Conservation (phyloP, 1,140 invertebrate species). For the Tetragnatha versicolor region DNA sequence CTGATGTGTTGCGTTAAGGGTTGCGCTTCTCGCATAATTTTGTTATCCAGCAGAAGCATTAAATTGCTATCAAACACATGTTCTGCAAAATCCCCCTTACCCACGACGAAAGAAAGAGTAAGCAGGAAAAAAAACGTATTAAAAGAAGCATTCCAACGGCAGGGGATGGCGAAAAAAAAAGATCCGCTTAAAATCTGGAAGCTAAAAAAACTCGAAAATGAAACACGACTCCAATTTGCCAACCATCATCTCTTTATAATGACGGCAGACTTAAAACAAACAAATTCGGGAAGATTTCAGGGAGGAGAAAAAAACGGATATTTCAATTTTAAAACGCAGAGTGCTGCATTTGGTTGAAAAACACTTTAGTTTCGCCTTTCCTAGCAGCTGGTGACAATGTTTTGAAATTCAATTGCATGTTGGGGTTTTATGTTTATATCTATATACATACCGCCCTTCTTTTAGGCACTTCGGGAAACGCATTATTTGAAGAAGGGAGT, state of each 20-base stretch:
- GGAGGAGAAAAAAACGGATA: not conserved
- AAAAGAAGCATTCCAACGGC: not conserved
- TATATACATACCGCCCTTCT: not conserved
- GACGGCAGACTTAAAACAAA: not conserved
- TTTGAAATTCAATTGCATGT: conserved; percentile 45
- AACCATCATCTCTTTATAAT: conserved; percentile 34
- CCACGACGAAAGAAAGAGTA: not conserved
- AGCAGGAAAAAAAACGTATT: not conserved
- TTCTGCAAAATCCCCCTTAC: conserved; percentile 1
- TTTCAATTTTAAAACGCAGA: conserved; percentile 10
- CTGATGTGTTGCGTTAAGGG: not conserved
- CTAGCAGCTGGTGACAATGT: conserved; percentile 36
- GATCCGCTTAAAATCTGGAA: not conserved
- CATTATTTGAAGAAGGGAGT: not conserved
- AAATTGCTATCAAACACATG: conserved; percentile 32
- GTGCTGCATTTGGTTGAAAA: conserved; percentile 32
- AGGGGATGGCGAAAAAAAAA: not conserved
- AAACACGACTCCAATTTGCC: conserved; percentile 7
- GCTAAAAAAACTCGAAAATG: not conserved
- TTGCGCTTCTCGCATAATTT: conserved; percentile 8
- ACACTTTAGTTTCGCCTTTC: not conserved
- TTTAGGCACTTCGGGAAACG: not conserved
- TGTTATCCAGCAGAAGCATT: conserved; percentile 23
- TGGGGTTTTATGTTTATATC: not conserved
- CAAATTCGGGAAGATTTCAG: not conserved